Base-by-base conservation (phyloP, 2,888 invertebrate species). In the Aleiodes leptofemur region DNA sequence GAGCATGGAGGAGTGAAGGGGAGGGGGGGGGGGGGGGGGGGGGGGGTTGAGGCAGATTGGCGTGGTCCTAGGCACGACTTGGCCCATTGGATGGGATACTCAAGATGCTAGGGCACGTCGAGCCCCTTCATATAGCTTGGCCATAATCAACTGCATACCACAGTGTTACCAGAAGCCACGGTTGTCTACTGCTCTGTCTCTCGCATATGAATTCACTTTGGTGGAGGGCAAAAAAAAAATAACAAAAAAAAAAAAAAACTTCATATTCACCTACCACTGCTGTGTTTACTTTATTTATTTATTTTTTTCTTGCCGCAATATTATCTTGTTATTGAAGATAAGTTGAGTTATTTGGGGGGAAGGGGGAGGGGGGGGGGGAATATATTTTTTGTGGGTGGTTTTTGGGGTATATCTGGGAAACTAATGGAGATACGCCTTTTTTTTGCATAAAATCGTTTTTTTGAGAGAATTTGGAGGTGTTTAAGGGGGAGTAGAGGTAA, bases 71-170 rank as follows among this genome's bases (percentile, higher is more conserved):
- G 51, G 51, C 51, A 68, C 50, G 51, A 51, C 51, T 51, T 51
- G 51, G 79, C 79, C 79, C 69, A 56, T 50, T 79, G 85, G 85
- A 85, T 86, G 84, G 85, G 85, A 85, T 87, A 86, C 88, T 89
- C 88, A 88, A 88, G 88, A 88, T 89, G 88, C 88, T 86, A 82
- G 87, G 83, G 87, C 88, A 89, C 88, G 88, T 88, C 87, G 87
- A 87, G 88, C 84, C 86, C 87, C 88, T 88, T 89, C 87, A 88
- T 89, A 88, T 85, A 88, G 87, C 88, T 84, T 87, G 23, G 23
- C 88, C 86, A 89, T 89, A 89, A 89, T 89, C 88, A 89, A 89
- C 87, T 88, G 88, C 88, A 88, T 88, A 88, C 88, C 88, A 83
- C 88, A 88, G 85, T 88, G 87, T 88, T 88, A 87, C 86, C 82